Percentiles rank a stretch among this genome's conserved stretches.
Evolutionary conservation across 2,113 vertebrate species (phyloP).

Genomic region (Tenrec ecaudatus): DNA sequence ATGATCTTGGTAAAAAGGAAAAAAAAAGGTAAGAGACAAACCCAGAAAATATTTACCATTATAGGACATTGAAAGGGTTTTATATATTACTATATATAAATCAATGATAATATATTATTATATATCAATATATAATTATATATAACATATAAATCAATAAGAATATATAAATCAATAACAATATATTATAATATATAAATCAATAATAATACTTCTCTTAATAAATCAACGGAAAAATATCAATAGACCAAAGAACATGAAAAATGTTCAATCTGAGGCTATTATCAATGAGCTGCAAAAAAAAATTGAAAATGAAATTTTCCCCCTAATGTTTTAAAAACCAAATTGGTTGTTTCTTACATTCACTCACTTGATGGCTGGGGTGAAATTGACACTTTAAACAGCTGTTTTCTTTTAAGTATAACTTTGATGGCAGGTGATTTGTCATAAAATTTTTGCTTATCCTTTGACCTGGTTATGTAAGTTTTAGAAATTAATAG

Average conservation of each 20-base stretch:
- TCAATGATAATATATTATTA: conserved; percentile 1
- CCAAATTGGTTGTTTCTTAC: not conserved
- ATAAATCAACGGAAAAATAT: not conserved
- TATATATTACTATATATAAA: not conserved
- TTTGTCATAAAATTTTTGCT: too few species aligned
- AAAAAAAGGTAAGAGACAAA: not conserved
- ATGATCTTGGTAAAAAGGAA: not conserved
- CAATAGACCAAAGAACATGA: not conserved
- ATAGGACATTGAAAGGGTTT: not conserved
- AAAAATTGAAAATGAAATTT: not conserved
- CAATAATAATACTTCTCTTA: conserved; percentile 20
- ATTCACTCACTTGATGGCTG: not conserved
- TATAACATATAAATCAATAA: conserved; percentile 22
- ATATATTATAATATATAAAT: too few species aligned
- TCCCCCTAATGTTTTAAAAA: not conserved
- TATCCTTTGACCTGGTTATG: too few species aligned
- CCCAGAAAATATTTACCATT: conserved; percentile 3
- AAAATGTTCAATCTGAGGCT: not conserved
- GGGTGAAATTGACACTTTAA: not conserved
- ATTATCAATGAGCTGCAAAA: not conserved
- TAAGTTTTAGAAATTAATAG: too few species aligned
- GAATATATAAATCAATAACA: not conserved
- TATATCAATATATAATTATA: conserved; percentile 14
- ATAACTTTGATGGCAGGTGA: too few species aligned
- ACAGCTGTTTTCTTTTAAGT: too few species aligned